Percentiles rank a stretch among this genome's conserved stretches.
Conservation (phyloP, 2,797 vertebrate genomes). For the Pampus argenteus region DNA sequence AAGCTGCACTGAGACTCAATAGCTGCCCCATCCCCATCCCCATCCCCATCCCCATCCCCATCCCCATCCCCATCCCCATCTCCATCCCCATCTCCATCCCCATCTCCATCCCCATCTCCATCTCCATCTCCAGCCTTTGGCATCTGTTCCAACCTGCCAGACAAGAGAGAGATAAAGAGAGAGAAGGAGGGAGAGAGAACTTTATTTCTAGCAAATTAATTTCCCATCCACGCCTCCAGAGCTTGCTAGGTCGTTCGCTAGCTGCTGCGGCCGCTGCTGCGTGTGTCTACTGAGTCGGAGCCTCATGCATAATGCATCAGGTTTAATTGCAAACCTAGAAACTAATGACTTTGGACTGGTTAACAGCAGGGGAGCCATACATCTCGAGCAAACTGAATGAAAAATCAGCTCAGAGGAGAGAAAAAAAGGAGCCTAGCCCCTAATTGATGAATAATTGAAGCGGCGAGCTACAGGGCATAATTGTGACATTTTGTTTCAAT, state of each 20-base stretch:
- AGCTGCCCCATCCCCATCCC: conserved; percentile 60
- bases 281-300: conserved; percentile 83
- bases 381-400: conserved; percentile 89
- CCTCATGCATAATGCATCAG: conserved; percentile 90
- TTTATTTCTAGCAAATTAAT: conserved; percentile 87
- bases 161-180: conserved; percentile 58
- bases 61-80: too few species aligned
- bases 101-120: conserved; percentile 65
- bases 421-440: conserved; percentile 80
- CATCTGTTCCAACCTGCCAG: conserved; percentile 83
- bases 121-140: conserved; percentile 72
- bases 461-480: conserved; percentile 87
- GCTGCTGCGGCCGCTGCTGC: conserved; percentile 74
- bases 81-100: conserved; percentile 68
- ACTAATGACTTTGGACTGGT: conserved; percentile 92
- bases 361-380: conserved; percentile 91
- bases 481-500: conserved; percentile 92
- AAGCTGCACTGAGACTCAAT: conserved; percentile 27
- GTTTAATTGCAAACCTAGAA: conserved; percentile 92
- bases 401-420: conserved; percentile 86
- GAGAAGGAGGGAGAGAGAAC: conserved; percentile 67
- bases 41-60: conserved; percentile 70
- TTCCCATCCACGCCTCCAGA: conserved; percentile 85
- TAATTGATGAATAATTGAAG: conserved; percentile 93
- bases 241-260: conserved; percentile 78